These are phyloP conservation scores for Drosophila sechellia DNA, from an alignment of 1,140 invertebrate species.

Conservation along the genomic window DNA sequence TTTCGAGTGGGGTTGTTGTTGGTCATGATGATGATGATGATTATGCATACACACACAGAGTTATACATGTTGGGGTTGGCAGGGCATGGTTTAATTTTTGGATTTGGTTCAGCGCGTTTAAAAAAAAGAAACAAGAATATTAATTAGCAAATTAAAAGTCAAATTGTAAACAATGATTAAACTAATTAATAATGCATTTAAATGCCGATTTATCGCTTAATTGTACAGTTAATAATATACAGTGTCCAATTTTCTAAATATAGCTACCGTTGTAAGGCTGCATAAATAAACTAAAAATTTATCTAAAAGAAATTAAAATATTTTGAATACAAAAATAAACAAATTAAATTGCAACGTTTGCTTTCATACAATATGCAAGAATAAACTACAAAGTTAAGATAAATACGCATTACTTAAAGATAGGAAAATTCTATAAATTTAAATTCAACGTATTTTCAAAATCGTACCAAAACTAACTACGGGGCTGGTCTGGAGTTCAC, in stretches of 20 bases:
- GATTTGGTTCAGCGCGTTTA: conserved; percentile 71
- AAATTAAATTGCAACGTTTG: neutral
- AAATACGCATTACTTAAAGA: conserved; percentile 7
- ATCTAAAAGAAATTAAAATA: neutral
- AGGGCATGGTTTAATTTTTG: conserved; percentile 56
- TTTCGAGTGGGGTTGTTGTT: conserved; percentile 48
- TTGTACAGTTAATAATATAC: conserved; percentile 28
- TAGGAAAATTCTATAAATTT: neutral
- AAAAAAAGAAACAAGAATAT: conserved; percentile 77
- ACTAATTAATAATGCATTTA: conserved; percentile 77
- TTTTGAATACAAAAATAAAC: neutral
- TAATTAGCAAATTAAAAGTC: conserved; percentile 77
- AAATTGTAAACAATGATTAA: conserved; percentile 38
- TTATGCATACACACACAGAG: conserved; percentile 62
- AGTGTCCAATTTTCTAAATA: conserved; percentile 9
- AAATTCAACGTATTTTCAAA: neutral
- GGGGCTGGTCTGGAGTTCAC: conserved; percentile 29
- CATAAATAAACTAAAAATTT: conserved; percentile 2
- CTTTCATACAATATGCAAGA: conserved; percentile 1
- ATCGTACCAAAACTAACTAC: neutral
- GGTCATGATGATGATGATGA: conserved; percentile 59
- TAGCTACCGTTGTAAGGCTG: conserved; percentile 2
- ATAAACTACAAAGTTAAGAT: conserved; percentile 1
- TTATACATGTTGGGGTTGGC: conserved; percentile 65
- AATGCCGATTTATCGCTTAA: conserved; percentile 59